phyloP scores from a whole-genome alignment of 2,888 invertebrate genomes.

The Euphydryas editha region DNA sequence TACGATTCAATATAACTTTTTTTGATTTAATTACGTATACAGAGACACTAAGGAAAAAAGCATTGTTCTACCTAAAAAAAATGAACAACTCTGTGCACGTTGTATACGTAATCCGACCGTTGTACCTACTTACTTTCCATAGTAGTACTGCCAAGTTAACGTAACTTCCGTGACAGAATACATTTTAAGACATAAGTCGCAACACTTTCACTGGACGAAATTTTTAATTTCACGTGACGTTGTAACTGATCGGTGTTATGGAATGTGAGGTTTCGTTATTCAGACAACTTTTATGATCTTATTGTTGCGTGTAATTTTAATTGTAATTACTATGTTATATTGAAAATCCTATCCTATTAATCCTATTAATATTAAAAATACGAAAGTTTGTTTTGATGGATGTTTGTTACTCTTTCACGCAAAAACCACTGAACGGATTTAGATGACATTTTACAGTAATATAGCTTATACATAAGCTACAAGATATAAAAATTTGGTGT shows the following conservation, averaged over 20 bases:
- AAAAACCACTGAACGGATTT: too few species aligned
- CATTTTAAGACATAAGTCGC: constrained; percentile 19
- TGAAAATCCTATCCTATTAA: too few species aligned
- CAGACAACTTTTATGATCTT: not conserved
- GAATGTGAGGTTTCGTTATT: constrained; percentile 4
- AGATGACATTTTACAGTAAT: too few species aligned
- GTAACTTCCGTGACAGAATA: constrained; percentile 35
- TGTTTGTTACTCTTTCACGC: too few species aligned
- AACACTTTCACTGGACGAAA: constrained; percentile 41
- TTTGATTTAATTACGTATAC: not conserved
- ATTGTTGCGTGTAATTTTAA: not conserved
- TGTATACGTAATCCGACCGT: not conserved
- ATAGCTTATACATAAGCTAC: too few species aligned
- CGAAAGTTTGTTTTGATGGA: too few species aligned
- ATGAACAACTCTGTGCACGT: not conserved
- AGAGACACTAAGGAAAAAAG: not conserved
- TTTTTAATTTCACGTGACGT: constrained; percentile 34
- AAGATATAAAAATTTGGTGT: too few species aligned
- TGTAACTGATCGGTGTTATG: constrained; percentile 8
- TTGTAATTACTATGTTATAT: not conserved
- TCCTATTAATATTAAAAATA: too few species aligned
- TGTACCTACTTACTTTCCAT: constrained; percentile 33
- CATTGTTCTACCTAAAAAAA: not conserved
- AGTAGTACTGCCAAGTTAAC: constrained; percentile 16
- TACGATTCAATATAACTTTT: too few species aligned